phyloP scores from a whole-genome alignment of 2,888 invertebrate species.

The Gasteruption jaculator region DNA sequence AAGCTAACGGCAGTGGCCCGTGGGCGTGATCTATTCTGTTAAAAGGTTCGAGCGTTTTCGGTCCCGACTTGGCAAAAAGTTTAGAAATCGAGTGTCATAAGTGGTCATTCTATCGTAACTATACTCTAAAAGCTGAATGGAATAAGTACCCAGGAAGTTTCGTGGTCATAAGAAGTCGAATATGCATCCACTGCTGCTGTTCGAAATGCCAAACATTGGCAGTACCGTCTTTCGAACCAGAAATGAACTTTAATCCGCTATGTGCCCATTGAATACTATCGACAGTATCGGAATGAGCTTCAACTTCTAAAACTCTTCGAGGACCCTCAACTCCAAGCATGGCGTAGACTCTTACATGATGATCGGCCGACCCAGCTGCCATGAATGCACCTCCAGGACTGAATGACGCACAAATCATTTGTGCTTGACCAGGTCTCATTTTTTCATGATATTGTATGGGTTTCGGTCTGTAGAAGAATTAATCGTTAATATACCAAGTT shows the following conservation, averaged over 20 bases:
- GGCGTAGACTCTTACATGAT: slow-evolving; percentile 88
- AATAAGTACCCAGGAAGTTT: slow-evolving; percentile 57
- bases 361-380: slow-evolving; percentile 93
- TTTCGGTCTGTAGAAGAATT: slow-evolving; percentile 61
- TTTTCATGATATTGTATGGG: slow-evolving; percentile 91
- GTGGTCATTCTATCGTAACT: too few relatives aligned
- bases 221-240: slow-evolving; percentile 93
- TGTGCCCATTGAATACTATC: slow-evolving; percentile 97
- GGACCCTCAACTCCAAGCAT: slow-evolving; percentile 75
- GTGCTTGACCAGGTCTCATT: slow-evolving; percentile 87
- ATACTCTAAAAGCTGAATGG: too few relatives aligned
- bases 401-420: slow-evolving; percentile 92
- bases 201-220: slow-evolving; percentile 91
- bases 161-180: slow-evolving; percentile 68
- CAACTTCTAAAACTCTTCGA: slow-evolving; percentile 60
- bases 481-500: not conserved
- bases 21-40: too few relatives aligned
- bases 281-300: slow-evolving; percentile 79
- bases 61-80: too few relatives aligned
- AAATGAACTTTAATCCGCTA: slow-evolving; percentile 80
- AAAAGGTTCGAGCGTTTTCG: too few relatives aligned
- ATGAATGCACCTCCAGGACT: slow-evolving; percentile 85
- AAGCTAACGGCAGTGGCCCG: too few relatives aligned
- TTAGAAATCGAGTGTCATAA: too few relatives aligned
- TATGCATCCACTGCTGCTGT: slow-evolving; percentile 83